Percentiles rank a stretch among this genome's conserved stretches.
Evolutionary conservation across 2,113 vertebrate species (phyloP).

Genomic region (Podilymbus podiceps): DNA sequence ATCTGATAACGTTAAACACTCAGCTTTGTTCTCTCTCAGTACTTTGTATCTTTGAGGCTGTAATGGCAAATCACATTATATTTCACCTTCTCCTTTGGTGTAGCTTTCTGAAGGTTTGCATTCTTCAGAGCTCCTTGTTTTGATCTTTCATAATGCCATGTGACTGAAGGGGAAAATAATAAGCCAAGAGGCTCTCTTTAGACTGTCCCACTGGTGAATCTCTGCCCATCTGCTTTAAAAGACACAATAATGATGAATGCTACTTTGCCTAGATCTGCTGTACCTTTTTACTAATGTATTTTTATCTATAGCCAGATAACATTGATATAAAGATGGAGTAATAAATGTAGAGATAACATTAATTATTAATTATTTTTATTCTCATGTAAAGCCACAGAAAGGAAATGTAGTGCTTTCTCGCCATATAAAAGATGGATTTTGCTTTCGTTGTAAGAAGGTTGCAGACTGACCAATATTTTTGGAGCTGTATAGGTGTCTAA

Average conservation of each 20-base stretch:
- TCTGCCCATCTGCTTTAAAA: conserved; percentile 10
- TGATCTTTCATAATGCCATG: background rate
- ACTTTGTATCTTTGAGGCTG: background rate
- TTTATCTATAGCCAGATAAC: background rate
- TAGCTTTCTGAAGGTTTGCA: background rate
- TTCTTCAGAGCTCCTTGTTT: conserved; percentile 3
- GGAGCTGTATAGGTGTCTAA: background rate
- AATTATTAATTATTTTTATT: background rate
- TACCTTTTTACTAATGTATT: background rate
- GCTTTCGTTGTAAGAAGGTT: background rate
- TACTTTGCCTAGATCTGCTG: background rate
- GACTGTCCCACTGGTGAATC: background rate
- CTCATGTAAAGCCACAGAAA: background rate
- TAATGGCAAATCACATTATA: background rate
- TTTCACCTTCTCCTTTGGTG: background rate
- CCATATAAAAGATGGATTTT: background rate
- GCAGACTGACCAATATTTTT: background rate
- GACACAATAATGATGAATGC: background rate
- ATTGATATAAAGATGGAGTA: background rate
- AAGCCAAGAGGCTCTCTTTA: background rate
- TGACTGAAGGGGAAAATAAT: background rate
- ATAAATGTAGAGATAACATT: background rate
- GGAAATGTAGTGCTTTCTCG: background rate
- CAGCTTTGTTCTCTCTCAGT: background rate
- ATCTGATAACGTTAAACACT: conserved; percentile 12